Evolutionary conservation across 37 sponge, comb jelly and placozoan genomes (phyloP).

Genomic region (Oopsacas minuta): DNA sequence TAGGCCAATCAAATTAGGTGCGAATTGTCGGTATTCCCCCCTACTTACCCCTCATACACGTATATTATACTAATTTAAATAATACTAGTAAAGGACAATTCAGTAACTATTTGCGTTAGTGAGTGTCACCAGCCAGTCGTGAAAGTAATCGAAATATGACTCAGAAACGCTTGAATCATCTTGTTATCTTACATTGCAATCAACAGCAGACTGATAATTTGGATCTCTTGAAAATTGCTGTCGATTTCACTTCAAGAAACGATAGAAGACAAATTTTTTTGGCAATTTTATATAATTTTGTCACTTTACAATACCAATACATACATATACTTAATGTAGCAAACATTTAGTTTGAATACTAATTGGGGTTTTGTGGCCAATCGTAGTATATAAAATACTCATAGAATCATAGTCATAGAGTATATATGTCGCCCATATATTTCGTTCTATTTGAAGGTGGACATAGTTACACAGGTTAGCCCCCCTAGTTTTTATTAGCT

Average conservation of each 20-base stretch:
- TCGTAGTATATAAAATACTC: background rate
- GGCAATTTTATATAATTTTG: background rate
- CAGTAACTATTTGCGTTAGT: too few relatives aligned
- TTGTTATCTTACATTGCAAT: conserved; percentile 1
- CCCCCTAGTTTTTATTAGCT: background rate
- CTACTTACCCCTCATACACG: too few relatives aligned
- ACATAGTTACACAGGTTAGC: background rate
- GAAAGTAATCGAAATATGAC: too few relatives aligned
- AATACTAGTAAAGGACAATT: too few relatives aligned
- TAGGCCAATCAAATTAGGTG: too few relatives aligned
- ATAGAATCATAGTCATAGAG: background rate
- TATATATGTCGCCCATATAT: background rate
- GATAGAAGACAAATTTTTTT: conserved; percentile 1
- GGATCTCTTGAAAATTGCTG: background rate
- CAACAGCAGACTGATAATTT: conserved; percentile 3
- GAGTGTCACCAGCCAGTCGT: too few relatives aligned
- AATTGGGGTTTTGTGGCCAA: background rate
- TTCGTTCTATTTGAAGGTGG: background rate
- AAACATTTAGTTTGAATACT: background rate
- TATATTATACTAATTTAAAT: too few relatives aligned
- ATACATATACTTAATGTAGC: background rate
- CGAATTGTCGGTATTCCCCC: too few relatives aligned
- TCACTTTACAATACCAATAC: background rate
- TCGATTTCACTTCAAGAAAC: background rate
- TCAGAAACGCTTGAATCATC: conserved; percentile 20